Base-by-base conservation (phyloP, 1,140 invertebrate genomes). In the Cyclargus thomasi region DNA sequence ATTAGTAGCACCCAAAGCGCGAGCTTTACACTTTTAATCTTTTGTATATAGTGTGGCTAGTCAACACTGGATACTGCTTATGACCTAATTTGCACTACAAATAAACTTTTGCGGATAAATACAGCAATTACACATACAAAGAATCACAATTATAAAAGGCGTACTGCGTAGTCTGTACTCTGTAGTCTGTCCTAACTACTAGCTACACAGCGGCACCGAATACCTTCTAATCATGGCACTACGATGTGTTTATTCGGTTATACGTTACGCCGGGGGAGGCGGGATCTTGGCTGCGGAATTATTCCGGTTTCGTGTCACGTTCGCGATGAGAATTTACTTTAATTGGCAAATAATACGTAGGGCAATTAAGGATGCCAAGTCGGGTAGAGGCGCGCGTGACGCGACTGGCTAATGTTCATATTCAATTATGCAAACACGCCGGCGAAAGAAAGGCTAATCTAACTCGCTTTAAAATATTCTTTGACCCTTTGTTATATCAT, bases 291-390 rank as follows among this genome's bases (percentile, higher is more conserved):
- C 74, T 71, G 74, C 62, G 78, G 80, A 80, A 82, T 79, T 76
- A 85, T 90, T 82, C 76, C 72, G 82, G 81, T 87, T 90, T 87
- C 88, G 70, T 72, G 82, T 89, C 88, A 90, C 88, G 88, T 90
- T 74, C 77, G 73, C 86, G 75, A 89, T 85, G 89, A 88, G 84
- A 91, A 89, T 91, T 87, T 86, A 89, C 86, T 89, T 88, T 91
- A 91, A 91, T 91, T 91, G 89, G 89, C 89, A 90, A 90, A 91
- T 91, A 91, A 91, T 91, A 91, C 89, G 84, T 82, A 90, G 81
- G 89, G 84, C 83, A 91, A 91, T 91, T 90, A 90, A 82, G 87
- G 88, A 90, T 88, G 84, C 85, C 83, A 85, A 88, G 88, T 86
- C 80, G 84, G 87, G 83, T 78, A 79, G 85, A 85, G 80, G 81